Evolutionary conservation across 1,140 invertebrate genomes (phyloP).

Genomic region (Drosophila erecta): DNA sequence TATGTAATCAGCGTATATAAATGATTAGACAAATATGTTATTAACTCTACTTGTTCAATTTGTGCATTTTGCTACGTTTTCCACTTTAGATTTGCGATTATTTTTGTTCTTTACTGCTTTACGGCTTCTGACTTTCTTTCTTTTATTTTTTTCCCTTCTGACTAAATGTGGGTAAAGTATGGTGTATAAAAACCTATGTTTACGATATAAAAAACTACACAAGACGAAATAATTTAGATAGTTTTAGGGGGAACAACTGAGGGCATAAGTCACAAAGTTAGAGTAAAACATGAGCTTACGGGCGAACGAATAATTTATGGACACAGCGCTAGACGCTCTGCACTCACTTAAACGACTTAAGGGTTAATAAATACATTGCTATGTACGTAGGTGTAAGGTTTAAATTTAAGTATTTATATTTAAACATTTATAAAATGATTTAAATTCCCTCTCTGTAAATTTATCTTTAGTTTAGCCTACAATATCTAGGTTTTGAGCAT

Average conservation of each 20-base stretch:
- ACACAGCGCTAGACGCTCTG: constrained; percentile 42
- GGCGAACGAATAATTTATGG: constrained; percentile 42
- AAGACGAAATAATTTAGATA: constrained; percentile 32
- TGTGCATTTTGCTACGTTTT: constrained; percentile 65
- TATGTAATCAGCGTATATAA: constrained; percentile 22
- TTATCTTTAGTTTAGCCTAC: constrained; percentile 76
- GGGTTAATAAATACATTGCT: constrained; percentile 52
- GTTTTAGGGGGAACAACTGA: constrained; percentile 22
- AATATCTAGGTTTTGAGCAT: constrained; percentile 85
- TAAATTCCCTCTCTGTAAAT: constrained; percentile 37
- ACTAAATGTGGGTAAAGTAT: constrained; percentile 33
- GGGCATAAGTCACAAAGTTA: constrained; percentile 15
- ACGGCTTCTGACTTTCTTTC: constrained; percentile 14
- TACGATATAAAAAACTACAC: constrained; percentile 14
- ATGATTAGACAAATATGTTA: constrained; percentile 27
- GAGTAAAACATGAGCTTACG: constrained; percentile 31
- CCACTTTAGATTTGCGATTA: constrained; percentile 23
- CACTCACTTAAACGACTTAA: constrained; percentile 47
- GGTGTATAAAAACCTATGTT: constrained; percentile 13
- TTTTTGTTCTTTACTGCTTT: constrained; percentile 12
- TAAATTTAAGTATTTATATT: constrained; percentile 59
- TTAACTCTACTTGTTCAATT: constrained; percentile 34
- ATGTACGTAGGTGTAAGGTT: constrained; percentile 43
- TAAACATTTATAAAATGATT: constrained; percentile 72
- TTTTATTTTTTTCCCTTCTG: constrained; percentile 9